Evolutionary conservation across 2,113 vertebrate genomes (phyloP), one percentile per base, ranked within the genome.

Genomic region (Etia nguti): DNA sequence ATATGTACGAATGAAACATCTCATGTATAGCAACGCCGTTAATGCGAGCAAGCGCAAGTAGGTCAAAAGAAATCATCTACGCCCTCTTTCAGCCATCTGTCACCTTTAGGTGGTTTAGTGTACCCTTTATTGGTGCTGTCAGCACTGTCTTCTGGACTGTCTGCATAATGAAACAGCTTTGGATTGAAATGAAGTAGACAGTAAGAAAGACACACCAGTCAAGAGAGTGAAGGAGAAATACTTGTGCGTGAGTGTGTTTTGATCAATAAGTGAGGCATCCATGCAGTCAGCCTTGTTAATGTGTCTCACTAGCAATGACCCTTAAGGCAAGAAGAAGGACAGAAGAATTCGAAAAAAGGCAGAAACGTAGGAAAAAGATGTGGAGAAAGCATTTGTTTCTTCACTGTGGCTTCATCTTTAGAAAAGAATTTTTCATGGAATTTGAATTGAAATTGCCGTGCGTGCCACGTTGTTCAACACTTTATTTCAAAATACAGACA

Each of bases 211-310:
- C 16, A 83, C 16, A 87, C 52, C 38, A 70, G 57, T 56, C 38
- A 62, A 80, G 77, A 68, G 50, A 85, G 29, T 62, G 50, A 73
- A 79, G 82, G 88, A 91, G 84, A 86, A 83, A 88, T 77, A 81
- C 41, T 81, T 62, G 31, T 55, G 79, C 31, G 11, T 46, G 81
- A 4, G 36, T 84, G 82, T 86, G 73, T 94, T 93, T 93, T 93
- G 87, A 94, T 93, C 91, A 91, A 87, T 90, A 83, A 88, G 80
- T 60, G 79, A 89, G 83, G 77, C 36, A 7, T 87, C 81, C 86
- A 85, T 83, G 87, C 90, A 92, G 86, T 86, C 85, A 90, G 87
- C 86, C 86, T 91, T 86, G 82, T 88, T 94, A 93, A 93, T 93
- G 89, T 87, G 88, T 94, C 90, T 89, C 84, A 89, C 82, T 92